phyloP scores from a whole-genome alignment of 2,888 invertebrate genomes.

The Meiosimyza platycephala region DNA sequence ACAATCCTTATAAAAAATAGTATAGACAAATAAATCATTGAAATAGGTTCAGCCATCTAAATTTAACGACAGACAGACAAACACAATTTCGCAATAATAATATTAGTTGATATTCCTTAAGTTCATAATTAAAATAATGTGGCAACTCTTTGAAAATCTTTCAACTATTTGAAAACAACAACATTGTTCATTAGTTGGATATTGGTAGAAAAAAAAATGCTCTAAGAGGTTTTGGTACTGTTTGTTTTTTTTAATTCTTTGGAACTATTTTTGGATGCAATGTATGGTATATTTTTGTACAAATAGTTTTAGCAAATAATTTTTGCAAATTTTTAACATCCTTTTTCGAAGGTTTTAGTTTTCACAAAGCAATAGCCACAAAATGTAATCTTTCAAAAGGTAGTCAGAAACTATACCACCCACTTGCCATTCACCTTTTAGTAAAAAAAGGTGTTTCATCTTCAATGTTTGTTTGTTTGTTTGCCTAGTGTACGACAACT shows the following conservation, averaged over 20 bases:
- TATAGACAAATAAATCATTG: too few relatives aligned
- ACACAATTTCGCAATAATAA: too few relatives aligned
- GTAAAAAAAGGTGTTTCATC: neutral
- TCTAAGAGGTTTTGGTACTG: neutral
- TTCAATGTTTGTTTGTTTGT: neutral
- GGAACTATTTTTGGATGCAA: neutral
- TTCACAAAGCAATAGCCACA: constrained; percentile 21
- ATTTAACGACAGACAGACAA: too few relatives aligned
- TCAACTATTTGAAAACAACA: too few relatives aligned
- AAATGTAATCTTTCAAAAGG: constrained; percentile 30
- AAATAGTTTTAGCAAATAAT: constrained; percentile 26
- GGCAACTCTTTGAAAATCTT: too few relatives aligned
- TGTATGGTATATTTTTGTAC: constrained; percentile 6
- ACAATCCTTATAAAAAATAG: too few relatives aligned
- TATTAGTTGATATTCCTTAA: too few relatives aligned
- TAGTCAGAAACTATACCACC: neutral
- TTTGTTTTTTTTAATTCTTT: neutral
- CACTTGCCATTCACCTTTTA: neutral
- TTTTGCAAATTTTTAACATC: neutral
- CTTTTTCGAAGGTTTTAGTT: constrained; percentile 13
- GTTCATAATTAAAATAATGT: too few relatives aligned
- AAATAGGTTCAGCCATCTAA: too few relatives aligned
- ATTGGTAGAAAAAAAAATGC: too few relatives aligned
- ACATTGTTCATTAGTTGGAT: too few relatives aligned
- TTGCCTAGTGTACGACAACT: neutral